Evolutionary conservation across 2,888 invertebrate genomes (phyloP).

Genomic region (Cephus sareptanus): DNA sequence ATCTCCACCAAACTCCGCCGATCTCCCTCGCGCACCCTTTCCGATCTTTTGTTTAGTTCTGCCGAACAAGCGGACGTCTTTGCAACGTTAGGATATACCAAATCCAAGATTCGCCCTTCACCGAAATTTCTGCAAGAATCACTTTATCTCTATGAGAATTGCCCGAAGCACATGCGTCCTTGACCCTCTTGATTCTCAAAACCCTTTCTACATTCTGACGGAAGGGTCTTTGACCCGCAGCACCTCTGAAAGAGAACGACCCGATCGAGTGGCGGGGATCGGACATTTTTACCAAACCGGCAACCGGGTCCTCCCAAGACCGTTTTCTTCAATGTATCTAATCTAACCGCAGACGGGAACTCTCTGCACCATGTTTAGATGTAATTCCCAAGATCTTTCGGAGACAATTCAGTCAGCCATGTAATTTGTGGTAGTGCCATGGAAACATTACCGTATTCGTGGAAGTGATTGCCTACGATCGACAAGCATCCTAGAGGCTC

Average conservation of each 20-base stretch:
- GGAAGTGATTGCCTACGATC: neutral
- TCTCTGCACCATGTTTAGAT: neutral
- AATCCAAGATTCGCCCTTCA: neutral
- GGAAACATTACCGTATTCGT: neutral
- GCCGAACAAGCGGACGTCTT: neutral
- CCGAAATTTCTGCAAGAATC: neutral
- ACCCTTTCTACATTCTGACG: neutral
- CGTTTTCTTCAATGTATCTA: neutral
- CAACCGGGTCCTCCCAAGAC: neutral
- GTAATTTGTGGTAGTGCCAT: neutral
- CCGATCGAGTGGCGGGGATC: neutral
- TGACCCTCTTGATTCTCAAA: neutral
- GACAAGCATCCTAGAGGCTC: neutral
- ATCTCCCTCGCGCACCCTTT: neutral
- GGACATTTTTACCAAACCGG: neutral
- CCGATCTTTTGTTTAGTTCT: neutral
- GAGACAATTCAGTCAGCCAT: neutral
- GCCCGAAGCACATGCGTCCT: neutral
- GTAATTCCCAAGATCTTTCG: neutral
- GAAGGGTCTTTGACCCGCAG: neutral
- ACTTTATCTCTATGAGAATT: neutral
- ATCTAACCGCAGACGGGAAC: neutral
- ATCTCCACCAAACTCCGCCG: no score
- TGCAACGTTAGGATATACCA: neutral
- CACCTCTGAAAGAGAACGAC: neutral